Evolutionary conservation across 1,140 invertebrate species (phyloP).

Genomic region (Polypedilum vanderplanki): DNA sequence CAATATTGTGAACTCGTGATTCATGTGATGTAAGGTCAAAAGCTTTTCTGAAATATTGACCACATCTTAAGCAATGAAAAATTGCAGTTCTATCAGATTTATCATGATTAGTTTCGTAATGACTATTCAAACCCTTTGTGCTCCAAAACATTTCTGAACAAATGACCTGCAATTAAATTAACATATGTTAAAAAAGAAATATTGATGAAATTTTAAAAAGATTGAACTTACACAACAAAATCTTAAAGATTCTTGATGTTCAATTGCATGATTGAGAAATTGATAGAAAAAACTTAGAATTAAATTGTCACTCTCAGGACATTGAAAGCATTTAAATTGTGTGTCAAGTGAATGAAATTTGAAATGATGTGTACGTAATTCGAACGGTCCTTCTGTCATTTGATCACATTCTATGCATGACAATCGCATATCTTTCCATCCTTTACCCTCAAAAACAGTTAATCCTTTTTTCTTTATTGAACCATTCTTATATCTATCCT

Average conservation of each 20-base stretch:
- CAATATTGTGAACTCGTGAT: not conserved
- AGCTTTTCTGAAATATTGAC: not conserved
- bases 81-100: not conserved
- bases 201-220: not conserved
- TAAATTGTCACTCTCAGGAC: not conserved
- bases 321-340: not conserved
- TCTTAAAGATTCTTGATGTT: not conserved
- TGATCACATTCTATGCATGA: not conserved
- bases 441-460: not conserved
- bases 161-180: not conserved
- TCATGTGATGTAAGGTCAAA: not conserved
- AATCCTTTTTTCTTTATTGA: not conserved
- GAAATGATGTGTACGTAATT: not conserved
- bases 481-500: not conserved
- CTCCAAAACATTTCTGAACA: constrained; percentile 18
- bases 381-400: not conserved
- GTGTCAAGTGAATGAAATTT: not conserved
- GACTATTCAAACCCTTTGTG: not conserved
- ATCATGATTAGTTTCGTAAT: not conserved
- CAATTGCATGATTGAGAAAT: not conserved
- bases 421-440: not conserved
- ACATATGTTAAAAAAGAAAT: not conserved
- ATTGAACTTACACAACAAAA: not conserved
- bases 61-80: not conserved
- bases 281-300: not conserved